Evolutionary conservation across 1,140 invertebrate genomes (phyloP).

Genomic region (Drosophila setifemur): DNA sequence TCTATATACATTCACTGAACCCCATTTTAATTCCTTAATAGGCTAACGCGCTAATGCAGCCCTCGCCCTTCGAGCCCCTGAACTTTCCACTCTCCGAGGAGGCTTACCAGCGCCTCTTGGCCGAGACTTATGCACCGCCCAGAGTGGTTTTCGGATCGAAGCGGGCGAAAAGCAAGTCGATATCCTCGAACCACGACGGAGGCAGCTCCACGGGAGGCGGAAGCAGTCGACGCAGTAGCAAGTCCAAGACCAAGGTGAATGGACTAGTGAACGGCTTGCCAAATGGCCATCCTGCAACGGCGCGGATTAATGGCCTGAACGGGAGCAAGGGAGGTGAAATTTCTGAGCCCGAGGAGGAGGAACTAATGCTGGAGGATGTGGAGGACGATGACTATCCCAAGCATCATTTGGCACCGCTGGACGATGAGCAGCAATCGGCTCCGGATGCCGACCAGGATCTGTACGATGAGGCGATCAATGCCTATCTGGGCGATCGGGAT

Average conservation of each 20-base stretch:
- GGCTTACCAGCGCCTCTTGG: constrained; percentile 45
- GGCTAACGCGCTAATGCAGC: constrained; percentile 12
- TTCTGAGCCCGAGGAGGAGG: constrained; percentile 47
- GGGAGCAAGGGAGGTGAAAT: constrained; percentile 1
- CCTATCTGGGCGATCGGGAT: constrained; percentile 54
- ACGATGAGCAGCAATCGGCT: constrained; percentile 45
- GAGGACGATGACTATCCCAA: constrained; percentile 68
- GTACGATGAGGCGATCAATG: constrained; percentile 54
- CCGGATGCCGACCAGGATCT: constrained; percentile 6
- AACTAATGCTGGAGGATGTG: constrained; percentile 53
- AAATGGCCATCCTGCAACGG: constrained; percentile 6
- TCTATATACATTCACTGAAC: too few relatives aligned
- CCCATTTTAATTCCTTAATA: neutral
- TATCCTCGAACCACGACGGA: constrained; percentile 60
- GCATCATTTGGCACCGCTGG: constrained; percentile 67
- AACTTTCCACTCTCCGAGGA: constrained; percentile 59
- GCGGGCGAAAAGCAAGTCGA: constrained; percentile 60
- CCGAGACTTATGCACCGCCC: constrained; percentile 40
- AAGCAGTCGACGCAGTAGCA: constrained; percentile 59
- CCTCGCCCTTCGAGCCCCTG: constrained; percentile 51
- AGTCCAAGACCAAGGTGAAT: constrained; percentile 43
- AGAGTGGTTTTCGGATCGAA: constrained; percentile 14
- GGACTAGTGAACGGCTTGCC: constrained; percentile 22
- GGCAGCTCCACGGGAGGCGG: constrained; percentile 13
- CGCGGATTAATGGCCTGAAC: constrained; percentile 12